Evolutionary conservation across 1,140 invertebrate species (phyloP).

Genomic region (Oncopeltus fasciatus): DNA sequence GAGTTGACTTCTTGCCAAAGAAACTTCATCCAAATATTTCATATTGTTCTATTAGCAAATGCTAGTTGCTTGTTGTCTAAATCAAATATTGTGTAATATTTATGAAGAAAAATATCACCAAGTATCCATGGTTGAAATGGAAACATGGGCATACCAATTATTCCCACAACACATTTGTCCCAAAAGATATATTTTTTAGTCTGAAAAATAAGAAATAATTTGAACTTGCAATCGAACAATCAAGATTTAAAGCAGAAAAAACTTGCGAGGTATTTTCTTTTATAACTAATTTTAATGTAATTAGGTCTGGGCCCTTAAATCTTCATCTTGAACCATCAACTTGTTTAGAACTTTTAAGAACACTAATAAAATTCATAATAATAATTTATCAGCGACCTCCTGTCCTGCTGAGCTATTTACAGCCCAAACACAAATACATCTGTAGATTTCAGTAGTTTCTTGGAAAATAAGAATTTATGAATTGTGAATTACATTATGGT

Average conservation of each 20-base stretch:
- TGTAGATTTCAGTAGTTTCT: too few relatives aligned
- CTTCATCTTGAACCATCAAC: too few relatives aligned
- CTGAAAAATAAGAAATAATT: not conserved
- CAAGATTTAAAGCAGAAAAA: not conserved
- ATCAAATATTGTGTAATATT: not conserved
- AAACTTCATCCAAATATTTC: too few relatives aligned
- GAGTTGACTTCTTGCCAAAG: too few relatives aligned
- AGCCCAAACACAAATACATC: too few relatives aligned
- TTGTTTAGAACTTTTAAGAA: too few relatives aligned
- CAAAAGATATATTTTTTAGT: not conserved
- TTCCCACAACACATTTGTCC: conserved; percentile 42
- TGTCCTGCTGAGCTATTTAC: too few relatives aligned
- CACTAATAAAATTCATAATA: not conserved
- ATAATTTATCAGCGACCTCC: not conserved
- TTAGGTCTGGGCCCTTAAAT: too few relatives aligned
- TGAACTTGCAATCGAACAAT: not conserved
- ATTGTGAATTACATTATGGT: too few relatives aligned
- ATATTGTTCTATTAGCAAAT: not conserved
- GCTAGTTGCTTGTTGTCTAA: not conserved
- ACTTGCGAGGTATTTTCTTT: not conserved
- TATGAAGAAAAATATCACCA: not conserved
- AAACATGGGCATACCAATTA: not conserved
- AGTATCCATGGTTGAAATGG: not conserved
- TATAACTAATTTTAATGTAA: too few relatives aligned
- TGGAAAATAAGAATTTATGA: too few relatives aligned